Conservation (phyloP, 2,797 vertebrate species). For the Etheostoma nigrum region DNA sequence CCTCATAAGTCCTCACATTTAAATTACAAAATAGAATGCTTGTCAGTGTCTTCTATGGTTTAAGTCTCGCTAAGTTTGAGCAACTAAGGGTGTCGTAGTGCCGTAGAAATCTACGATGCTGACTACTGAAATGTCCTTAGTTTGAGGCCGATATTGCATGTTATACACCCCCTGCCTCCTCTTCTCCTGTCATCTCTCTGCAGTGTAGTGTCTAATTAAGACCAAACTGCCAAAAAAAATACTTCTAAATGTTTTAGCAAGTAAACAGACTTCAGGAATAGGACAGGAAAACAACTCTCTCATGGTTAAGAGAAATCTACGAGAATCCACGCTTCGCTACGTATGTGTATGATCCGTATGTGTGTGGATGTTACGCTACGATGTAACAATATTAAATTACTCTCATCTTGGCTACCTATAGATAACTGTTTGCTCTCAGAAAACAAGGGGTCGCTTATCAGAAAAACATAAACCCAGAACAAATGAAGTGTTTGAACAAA, state of each 20-base stretch:
- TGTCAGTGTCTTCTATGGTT: neutral
- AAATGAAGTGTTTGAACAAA: neutral
- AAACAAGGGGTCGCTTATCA: neutral
- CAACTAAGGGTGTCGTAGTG: neutral
- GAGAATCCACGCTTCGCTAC: neutral
- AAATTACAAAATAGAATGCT: neutral
- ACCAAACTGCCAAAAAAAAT: neutral
- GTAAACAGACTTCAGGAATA: neutral
- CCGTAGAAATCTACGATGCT: neutral
- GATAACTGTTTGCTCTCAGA: neutral
- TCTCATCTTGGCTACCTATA: neutral
- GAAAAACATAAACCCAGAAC: constrained; percentile 7
- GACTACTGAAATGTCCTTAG: neutral
- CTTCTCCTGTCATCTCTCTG: constrained; percentile 2
- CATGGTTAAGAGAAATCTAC: neutral
- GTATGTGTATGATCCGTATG: too few relatives aligned
- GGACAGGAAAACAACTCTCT: neutral
- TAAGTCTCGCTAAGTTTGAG: neutral
- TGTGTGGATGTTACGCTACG: neutral
- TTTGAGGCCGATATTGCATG: neutral
- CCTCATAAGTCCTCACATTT: neutral
- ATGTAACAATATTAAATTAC: neutral
- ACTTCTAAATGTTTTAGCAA: neutral
- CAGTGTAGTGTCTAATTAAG: neutral
- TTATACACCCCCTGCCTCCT: neutral